These are phyloP conservation scores for Enteromius radiatus DNA, from an alignment of 2,797 vertebrate species.

Conservation along the genomic window DNA sequence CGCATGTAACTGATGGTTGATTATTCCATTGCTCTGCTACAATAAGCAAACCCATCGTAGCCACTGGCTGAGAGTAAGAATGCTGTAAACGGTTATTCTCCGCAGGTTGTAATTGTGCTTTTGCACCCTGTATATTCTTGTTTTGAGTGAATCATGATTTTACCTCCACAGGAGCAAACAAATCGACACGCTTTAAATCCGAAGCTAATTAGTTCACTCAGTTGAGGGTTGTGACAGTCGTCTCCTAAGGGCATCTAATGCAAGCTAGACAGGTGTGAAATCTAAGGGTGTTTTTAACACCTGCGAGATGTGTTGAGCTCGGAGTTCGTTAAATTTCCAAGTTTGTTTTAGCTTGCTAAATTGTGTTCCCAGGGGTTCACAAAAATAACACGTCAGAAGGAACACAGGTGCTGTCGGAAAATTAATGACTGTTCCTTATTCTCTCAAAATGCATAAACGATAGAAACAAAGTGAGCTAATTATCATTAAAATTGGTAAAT, in stretches of 20 bases:
- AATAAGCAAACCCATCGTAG: conserved; percentile 14
- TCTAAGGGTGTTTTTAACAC: conserved; percentile 48
- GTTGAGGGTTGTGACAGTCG: conserved; percentile 39
- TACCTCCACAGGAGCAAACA: conserved; percentile 30
- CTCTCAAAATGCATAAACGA: conserved; percentile 3
- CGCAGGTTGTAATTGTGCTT: conserved; percentile 31
- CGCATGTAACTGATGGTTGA: background rate
- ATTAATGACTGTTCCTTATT: conserved; percentile 30
- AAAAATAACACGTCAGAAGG: conserved; percentile 31
- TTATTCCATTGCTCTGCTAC: background rate
- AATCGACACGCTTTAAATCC: conserved; percentile 28
- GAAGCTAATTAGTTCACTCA: conserved; percentile 47
- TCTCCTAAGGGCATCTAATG: conserved; percentile 48
- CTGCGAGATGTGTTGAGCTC: conserved; percentile 34
- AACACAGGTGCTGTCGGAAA: conserved; percentile 36
- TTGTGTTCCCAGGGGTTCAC: conserved; percentile 30
- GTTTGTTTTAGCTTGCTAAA: conserved; percentile 33
- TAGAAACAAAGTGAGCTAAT: conserved; percentile 7
- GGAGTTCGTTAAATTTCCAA: conserved; percentile 34
- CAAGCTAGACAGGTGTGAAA: conserved; percentile 45
- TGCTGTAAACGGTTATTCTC: background rate
- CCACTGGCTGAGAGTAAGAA: conserved; percentile 1
- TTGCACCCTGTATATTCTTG: conserved; percentile 14
- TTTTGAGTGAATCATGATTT: conserved; percentile 31
- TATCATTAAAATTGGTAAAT: background rate